Percentiles rank a stretch among this genome's conserved stretches.
Evolutionary conservation across 2,888 invertebrate genomes (phyloP).

Genomic region (Anthoptus insignis): DNA sequence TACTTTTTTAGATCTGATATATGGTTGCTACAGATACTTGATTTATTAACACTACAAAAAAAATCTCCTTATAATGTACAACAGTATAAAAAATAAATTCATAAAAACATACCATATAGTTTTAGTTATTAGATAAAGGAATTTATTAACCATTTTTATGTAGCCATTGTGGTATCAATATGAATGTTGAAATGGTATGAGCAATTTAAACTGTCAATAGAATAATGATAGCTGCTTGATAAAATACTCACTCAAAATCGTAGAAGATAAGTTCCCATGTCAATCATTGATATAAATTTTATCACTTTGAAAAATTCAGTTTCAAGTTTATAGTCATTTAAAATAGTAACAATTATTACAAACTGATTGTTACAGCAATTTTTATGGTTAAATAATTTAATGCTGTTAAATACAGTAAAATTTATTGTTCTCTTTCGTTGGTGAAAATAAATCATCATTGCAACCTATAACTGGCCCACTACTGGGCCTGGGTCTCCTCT

Average conservation of each 20-base stretch:
- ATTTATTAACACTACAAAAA: too few relatives aligned
- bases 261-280: slow-evolving; percentile 13
- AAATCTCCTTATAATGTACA: too few relatives aligned
- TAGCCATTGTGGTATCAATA: slow-evolving; percentile 19
- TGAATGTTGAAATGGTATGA: neutral
- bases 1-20: too few relatives aligned
- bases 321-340: neutral
- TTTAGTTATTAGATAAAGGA: slow-evolving; percentile 60
- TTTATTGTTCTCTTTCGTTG: too few relatives aligned
- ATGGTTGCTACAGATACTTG: too few relatives aligned
- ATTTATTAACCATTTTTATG: slow-evolving; percentile 57
- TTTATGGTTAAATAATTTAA: too few relatives aligned
- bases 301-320: neutral
- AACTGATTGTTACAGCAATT: too few relatives aligned
- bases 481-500: too few relatives aligned
- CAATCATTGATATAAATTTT: slow-evolving; percentile 1
- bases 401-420: too few relatives aligned
- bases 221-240: slow-evolving; percentile 18
- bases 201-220: slow-evolving; percentile 16
- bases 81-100: neutral
- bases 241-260: neutral
- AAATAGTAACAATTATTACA: too few relatives aligned
- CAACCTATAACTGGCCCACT: too few relatives aligned
- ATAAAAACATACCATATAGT: slow-evolving; percentile 59
- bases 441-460: too few relatives aligned